Evolutionary conservation across 37 sponge, comb jelly and placozoan species (phyloP), one percentile per base, ranked within the genome.

Genomic region (Petrosia ficiformis): DNA sequence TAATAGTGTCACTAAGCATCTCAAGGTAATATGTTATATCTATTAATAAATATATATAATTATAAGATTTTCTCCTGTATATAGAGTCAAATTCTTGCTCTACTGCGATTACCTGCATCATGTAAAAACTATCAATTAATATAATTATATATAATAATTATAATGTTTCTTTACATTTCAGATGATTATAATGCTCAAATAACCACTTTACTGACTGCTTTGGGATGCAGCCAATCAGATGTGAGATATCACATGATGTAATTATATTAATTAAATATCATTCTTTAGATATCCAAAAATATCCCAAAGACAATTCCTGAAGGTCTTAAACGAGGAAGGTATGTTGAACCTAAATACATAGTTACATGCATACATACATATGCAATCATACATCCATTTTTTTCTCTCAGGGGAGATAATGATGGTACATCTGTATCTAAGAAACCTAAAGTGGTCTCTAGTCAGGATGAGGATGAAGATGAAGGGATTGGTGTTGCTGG

Each of bases 1-100:
- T 16, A 82, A 72, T 71, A 97, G 92, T 86, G 82, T 94, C 26
- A 69, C 84, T 26, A 97, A 97, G 66, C 89, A 89, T 60, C 66
- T 97, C 42, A 97, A 97, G 85, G 92, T 97, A 56, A n/a, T n/a
- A n/a, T n/a, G 36, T 26, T 28, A n/a, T 34, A 14, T 10, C n/a
- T n/a, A n/a, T n/a, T n/a, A n/a, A n/a, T n/a, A n/a, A n/a, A 25
- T 42, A 67, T 32, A 72, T 39, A 8, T 73, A 28, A 25, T 75
- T 58, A 59, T 33, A 38, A 56, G 14, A 59, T 28, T 33, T 32
- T 44, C 21, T 22, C 58, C 26, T 44, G n/a, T n/a, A n/a, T n/a
- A n/a, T 43, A 88, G 88, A 78, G 69, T 19, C 88, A 88, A 56
- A 43, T 82, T 25, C 43, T 88, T 32, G 59, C 74, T 22, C 52